Conservation (phyloP, 2,113 vertebrate genomes). For the Synchiropus splendidus region DNA sequence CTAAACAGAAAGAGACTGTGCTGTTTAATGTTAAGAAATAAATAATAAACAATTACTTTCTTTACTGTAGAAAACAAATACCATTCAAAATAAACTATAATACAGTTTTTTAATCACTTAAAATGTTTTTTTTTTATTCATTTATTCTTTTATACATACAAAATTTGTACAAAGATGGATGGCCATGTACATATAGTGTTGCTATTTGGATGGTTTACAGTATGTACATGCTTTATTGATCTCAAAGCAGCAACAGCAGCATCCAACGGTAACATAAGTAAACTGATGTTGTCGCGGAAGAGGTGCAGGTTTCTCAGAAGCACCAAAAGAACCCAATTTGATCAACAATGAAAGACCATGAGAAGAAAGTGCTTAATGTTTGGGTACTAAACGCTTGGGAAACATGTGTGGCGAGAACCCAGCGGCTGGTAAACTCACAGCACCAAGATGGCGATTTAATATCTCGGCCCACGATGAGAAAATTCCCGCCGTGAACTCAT, state of each 20-base stretch:
- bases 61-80: constrained; percentile 66
- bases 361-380: constrained; percentile 55
- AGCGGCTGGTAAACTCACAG: too few species aligned
- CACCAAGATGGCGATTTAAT: too few species aligned
- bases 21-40: constrained; percentile 84
- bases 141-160: constrained; percentile 71
- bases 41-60: constrained; percentile 78
- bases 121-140: constrained; percentile 62
- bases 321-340: constrained; percentile 27
- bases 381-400: constrained; percentile 40
- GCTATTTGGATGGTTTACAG: constrained; percentile 85
- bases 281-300: constrained; percentile 32
- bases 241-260: constrained; percentile 70
- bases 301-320: constrained; percentile 49
- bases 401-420: constrained; percentile 2
- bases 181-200: constrained; percentile 71
- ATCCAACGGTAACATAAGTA: constrained; percentile 54
- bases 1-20: constrained; percentile 56
- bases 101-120: constrained; percentile 63
- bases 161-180: constrained; percentile 85
- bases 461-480: too few species aligned
- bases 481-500: too few species aligned
- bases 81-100: constrained; percentile 71
- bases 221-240: constrained; percentile 78
- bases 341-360: constrained; percentile 15